Evolutionary conservation across 2,797 vertebrate genomes (phyloP).

Genomic region (Enteromius thamalakanensis): DNA sequence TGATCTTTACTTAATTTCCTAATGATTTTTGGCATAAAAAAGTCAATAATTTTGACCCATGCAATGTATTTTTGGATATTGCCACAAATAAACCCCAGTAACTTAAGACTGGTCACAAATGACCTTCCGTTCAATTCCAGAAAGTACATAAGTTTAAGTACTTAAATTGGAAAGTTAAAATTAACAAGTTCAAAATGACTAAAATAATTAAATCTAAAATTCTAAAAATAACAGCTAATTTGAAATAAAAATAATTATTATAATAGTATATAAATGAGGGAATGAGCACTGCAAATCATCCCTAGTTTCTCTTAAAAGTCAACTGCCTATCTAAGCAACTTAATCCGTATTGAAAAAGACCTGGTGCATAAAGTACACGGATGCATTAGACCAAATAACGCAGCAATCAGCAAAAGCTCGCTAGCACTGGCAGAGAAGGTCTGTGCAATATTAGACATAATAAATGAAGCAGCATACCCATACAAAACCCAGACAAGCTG

Average conservation of each 20-base stretch:
- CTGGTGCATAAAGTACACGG: conserved; percentile 23
- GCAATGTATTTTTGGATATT: no score
- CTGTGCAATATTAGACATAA: conserved; percentile 26
- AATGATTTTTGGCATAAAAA: no score
- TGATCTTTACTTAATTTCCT: no score
- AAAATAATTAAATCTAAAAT: no score
- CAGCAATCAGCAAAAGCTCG: conserved; percentile 16
- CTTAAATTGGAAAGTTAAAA: no score
- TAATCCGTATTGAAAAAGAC: neutral
- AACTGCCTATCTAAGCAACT: neutral
- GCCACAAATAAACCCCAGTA: no score
- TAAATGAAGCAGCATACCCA: conserved; percentile 16
- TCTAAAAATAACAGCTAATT: neutral
- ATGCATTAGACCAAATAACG: conserved; percentile 30
- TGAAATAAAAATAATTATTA: neutral
- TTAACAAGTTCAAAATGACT: no score
- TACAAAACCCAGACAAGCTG: conserved; percentile 22
- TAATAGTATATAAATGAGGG: neutral
- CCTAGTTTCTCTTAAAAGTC: neutral
- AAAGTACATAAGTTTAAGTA: neutral
- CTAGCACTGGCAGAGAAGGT: neutral
- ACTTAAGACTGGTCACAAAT: neutral
- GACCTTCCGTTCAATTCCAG: neutral
- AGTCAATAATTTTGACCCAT: no score
- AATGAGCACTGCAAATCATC: neutral